These are phyloP conservation scores for Sparidentex hasta DNA, from an alignment of 2,797 vertebrate species.

Conservation along the genomic window DNA sequence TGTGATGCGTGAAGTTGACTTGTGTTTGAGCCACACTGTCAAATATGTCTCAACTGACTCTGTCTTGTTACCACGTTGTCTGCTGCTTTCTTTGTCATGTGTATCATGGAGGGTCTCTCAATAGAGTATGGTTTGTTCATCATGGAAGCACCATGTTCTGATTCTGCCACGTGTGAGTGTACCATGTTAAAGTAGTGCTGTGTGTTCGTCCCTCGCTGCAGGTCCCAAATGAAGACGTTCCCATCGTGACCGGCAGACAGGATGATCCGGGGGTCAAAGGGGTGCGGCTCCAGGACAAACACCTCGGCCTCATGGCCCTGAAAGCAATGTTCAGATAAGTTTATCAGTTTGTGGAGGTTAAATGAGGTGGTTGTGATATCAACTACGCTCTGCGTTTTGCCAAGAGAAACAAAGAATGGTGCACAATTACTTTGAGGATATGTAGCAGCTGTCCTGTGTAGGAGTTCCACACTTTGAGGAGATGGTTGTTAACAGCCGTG, in stretches of 20 bases:
- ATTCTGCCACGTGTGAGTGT: conserved; percentile 58
- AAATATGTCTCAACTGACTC: not conserved
- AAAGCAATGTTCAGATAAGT: conserved; percentile 35
- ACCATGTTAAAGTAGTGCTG: conserved; percentile 98
- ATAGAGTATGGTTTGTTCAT: not conserved
- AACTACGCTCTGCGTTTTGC: not conserved
- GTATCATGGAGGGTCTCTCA: not conserved
- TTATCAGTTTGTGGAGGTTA: not conserved
- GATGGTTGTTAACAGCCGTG: conserved; percentile 96
- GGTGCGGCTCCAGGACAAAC: conserved; percentile 97
- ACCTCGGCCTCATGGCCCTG: conserved; percentile 97
- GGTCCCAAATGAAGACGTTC: conserved; percentile 96
- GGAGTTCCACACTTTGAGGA: conserved; percentile 99
- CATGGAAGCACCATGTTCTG: conserved; percentile 83
- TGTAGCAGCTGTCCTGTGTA: conserved; percentile 94
- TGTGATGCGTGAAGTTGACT: not conserved
- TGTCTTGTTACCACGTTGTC: not conserved
- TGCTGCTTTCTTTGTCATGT: not conserved
- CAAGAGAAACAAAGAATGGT: not conserved
- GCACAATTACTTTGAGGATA: conserved; percentile 89
- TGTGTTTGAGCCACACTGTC: not conserved
- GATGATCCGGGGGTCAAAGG: conserved; percentile 95
- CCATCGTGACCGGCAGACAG: conserved; percentile 97
- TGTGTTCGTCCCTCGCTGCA: conserved; percentile 91
- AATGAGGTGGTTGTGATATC: not conserved